Conservation (phyloP, 2,888 invertebrate species). For the Cosmia pyralina region DNA sequence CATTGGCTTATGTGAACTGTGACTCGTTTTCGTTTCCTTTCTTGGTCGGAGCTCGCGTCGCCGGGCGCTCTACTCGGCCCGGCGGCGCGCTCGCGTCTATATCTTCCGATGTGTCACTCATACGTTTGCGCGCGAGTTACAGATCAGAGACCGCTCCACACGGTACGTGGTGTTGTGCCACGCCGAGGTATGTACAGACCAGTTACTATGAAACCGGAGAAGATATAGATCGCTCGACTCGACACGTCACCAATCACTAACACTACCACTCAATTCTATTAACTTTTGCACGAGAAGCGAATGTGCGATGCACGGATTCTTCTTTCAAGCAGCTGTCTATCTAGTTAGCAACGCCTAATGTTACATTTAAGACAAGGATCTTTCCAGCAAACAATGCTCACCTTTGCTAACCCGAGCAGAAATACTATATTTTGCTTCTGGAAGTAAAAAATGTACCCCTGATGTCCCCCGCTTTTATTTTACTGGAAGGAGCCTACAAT, state of each 20-base stretch:
- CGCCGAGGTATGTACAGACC: constrained; percentile 75
- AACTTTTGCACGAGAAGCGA: constrained; percentile 90
- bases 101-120: constrained; percentile 80
- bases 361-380: constrained; percentile 86
- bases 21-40: constrained; percentile 91
- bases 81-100: constrained; percentile 86
- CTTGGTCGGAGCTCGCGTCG: constrained; percentile 85
- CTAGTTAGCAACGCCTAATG: constrained; percentile 89
- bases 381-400: constrained; percentile 77
- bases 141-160: constrained; percentile 67
- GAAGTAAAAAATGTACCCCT: constrained; percentile 15
- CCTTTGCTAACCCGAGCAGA: constrained; percentile 48
- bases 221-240: constrained; percentile 88
- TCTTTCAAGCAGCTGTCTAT: constrained; percentile 90
- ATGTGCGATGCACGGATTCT: constrained; percentile 90
- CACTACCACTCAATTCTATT: constrained; percentile 85
- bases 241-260: constrained; percentile 85
- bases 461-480: constrained; percentile 63
- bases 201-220: constrained; percentile 70
- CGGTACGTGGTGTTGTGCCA: constrained; percentile 68
- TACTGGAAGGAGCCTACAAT: constrained; percentile 84
- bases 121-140: constrained; percentile 71
- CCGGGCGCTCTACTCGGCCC: constrained; percentile 79
- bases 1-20: constrained; percentile 91
- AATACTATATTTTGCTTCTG: constrained; percentile 43